These are phyloP conservation scores for Yasuhikotakia modesta DNA, from an alignment of 2,797 vertebrate genomes.

Conservation along the genomic window DNA sequence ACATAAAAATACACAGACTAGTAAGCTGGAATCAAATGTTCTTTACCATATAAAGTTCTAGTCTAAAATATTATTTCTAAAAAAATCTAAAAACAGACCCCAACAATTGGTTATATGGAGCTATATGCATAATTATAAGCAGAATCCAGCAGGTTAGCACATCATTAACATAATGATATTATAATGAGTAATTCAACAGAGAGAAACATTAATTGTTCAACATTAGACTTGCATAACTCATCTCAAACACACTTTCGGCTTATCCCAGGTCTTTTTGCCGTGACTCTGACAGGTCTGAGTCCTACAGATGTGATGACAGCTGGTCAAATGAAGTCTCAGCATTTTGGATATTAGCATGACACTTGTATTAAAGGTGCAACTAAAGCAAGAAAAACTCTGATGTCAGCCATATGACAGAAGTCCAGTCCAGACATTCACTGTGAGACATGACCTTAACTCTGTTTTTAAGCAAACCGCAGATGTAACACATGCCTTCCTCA, in stretches of 20 bases:
- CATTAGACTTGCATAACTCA: neutral
- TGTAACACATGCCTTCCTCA: neutral
- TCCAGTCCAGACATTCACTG: neutral
- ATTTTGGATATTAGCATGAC: constrained; percentile 30
- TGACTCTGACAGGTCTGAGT: constrained; percentile 32
- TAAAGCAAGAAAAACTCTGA: constrained; percentile 30
- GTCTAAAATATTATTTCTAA: neutral
- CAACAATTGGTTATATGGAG: neutral
- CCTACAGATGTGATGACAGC: neutral
- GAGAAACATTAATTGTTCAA: neutral
- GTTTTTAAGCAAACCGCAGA: neutral
- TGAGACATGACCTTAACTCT: neutral
- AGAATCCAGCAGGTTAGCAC: neutral
- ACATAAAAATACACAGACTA: neutral
- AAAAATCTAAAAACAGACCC: neutral
- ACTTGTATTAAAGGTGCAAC: constrained; percentile 10
- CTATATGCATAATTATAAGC: neutral
- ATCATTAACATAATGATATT: neutral
- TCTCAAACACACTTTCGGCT: neutral
- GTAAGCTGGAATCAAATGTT: neutral
- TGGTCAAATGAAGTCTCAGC: constrained; percentile 16
- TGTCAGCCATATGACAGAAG: constrained; percentile 12
- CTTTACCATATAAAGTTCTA: neutral
- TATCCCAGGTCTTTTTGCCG: neutral
- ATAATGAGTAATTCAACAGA: neutral